Conservation (phyloP, 1,140 invertebrate genomes). For the Papilio glaucus region DNA sequence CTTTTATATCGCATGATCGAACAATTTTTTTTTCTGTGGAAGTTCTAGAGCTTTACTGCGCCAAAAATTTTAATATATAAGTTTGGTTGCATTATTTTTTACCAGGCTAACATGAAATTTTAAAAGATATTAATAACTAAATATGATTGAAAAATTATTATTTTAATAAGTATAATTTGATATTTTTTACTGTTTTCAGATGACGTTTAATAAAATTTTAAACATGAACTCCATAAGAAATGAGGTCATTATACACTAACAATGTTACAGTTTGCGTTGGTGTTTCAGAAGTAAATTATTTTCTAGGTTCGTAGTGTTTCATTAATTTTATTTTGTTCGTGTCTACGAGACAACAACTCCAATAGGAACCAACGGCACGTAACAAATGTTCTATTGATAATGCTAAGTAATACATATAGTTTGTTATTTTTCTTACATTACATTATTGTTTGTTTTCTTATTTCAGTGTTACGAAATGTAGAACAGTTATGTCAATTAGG, state of each 20-base stretch:
- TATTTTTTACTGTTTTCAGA: not conserved
- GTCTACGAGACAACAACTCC: not conserved
- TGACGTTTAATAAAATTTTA: not conserved
- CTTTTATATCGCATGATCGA: not conserved
- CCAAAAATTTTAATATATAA: not conserved
- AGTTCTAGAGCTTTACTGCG: not conserved
- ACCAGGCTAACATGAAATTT: not conserved
- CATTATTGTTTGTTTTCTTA: not conserved
- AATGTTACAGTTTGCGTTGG: not conserved
- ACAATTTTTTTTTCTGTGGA: not conserved
- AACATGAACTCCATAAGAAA: not conserved
- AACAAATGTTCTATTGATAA: conserved; percentile 16
- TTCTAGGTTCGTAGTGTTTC: not conserved
- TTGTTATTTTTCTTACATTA: conserved; percentile 9
- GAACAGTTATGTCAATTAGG: conserved; percentile 2
- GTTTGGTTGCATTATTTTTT: not conserved
- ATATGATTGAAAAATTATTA: not conserved
- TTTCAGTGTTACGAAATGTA: conserved; percentile 10
- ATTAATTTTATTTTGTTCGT: not conserved
- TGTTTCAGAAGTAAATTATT: conserved; percentile 1
- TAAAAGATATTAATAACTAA: conserved; percentile 5
- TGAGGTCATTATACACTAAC: not conserved
- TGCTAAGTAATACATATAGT: not conserved
- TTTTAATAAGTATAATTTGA: not conserved
- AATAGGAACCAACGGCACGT: not conserved